These are phyloP conservation scores for Eudemis profundana DNA, from an alignment of 2,888 invertebrate genomes.

Conservation along the genomic window DNA sequence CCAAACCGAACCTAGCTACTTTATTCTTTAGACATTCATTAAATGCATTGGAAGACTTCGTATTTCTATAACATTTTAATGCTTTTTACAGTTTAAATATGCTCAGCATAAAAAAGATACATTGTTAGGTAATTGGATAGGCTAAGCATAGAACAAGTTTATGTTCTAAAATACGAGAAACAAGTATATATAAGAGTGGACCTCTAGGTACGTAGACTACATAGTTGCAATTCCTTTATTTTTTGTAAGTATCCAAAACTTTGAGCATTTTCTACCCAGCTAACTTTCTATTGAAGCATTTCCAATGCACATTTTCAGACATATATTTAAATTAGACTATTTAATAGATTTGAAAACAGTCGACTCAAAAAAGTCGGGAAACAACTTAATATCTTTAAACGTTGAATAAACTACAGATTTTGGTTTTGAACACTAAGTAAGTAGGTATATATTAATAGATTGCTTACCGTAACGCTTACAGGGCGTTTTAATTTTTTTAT, in stretches of 20 bases:
- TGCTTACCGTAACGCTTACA: no score
- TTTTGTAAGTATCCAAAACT: slow-evolving; percentile 4
- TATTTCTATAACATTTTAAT: not conserved
- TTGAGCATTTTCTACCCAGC: slow-evolving; percentile 32
- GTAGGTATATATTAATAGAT: no score
- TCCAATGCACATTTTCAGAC: slow-evolving; percentile 19
- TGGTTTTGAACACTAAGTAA: no score
- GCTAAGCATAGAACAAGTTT: slow-evolving; percentile 4
- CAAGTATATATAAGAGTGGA: slow-evolving; percentile 25
- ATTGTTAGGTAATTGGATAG: not conserved
- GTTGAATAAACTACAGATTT: no score
- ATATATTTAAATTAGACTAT: not conserved
- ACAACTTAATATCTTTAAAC: no score
- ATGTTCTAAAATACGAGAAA: not conserved
- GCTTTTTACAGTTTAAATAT: slow-evolving; percentile 2
- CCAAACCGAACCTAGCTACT: slow-evolving; percentile 17
- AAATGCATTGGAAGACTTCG: slow-evolving; percentile 4
- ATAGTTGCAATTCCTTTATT: slow-evolving; percentile 34
- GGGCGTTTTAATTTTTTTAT: no score
- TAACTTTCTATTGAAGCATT: not conserved
- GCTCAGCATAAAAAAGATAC: not conserved
- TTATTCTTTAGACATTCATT: slow-evolving; percentile 13
- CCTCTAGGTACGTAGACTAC: slow-evolving; percentile 27
- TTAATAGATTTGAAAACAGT: not conserved
- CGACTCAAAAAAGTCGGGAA: not conserved